Evolutionary conservation across 2,888 invertebrate genomes (phyloP).

Genomic region (Catocala nupta): DNA sequence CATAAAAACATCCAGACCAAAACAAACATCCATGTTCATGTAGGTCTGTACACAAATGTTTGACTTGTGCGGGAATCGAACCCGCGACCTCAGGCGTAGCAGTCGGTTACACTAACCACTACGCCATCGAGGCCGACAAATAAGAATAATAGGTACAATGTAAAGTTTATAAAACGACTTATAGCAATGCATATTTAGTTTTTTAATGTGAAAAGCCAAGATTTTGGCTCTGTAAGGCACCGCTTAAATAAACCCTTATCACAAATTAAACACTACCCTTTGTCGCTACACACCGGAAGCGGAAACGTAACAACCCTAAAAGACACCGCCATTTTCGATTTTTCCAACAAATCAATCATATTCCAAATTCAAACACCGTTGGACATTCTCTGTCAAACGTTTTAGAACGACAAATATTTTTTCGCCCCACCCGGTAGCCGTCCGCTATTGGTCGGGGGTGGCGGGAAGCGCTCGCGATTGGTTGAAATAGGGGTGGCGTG

Average conservation of each 20-base stretch:
- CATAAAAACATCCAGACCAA: too few species aligned
- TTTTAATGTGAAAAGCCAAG: too few species aligned
- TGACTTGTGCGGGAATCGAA: too few species aligned
- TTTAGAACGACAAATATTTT: slow-evolving; percentile 53
- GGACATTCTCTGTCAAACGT: slow-evolving; percentile 48
- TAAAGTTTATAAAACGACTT: too few species aligned
- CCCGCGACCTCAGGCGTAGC: too few species aligned
- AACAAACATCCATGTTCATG: too few species aligned
- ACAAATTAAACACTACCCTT: neutral
- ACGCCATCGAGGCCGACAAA: too few species aligned
- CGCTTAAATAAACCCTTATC: neutral
- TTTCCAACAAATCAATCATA: slow-evolving; percentile 39
- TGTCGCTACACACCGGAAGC: slow-evolving; percentile 4
- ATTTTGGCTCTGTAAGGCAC: too few species aligned
- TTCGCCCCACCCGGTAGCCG: slow-evolving; percentile 49
- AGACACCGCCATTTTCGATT: slow-evolving; percentile 26
- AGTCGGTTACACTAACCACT: too few species aligned
- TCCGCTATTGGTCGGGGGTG: slow-evolving; percentile 58
- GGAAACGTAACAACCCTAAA: slow-evolving; percentile 1
- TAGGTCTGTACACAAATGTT: too few species aligned
- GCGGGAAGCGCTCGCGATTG: slow-evolving; percentile 61
- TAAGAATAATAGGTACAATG: too few species aligned
- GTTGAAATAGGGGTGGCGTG: slow-evolving; percentile 63
- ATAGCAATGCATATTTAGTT: too few species aligned
- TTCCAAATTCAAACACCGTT: slow-evolving; percentile 41